phyloP scores from a whole-genome alignment of 2,888 invertebrate genomes.

The Megastigmus dorsalis region DNA sequence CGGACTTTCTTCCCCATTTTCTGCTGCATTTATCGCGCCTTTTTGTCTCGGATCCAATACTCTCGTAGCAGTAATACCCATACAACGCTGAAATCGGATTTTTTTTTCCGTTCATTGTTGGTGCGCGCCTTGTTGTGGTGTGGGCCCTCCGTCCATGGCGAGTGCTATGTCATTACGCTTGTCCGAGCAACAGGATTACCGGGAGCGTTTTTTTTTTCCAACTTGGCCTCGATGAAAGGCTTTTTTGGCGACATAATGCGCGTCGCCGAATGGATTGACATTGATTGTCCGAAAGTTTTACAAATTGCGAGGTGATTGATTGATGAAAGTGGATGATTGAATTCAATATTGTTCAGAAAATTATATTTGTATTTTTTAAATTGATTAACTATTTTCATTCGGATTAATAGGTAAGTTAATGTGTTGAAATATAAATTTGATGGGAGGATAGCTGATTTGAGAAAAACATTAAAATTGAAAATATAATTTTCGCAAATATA shows the following conservation, averaged over 20 bases:
- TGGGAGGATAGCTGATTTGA: too few species aligned
- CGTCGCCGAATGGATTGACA: background rate
- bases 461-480: too few species aligned
- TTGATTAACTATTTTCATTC: background rate
- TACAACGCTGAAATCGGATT: conserved; percentile 32
- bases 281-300: background rate
- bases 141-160: background rate
- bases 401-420: background rate
- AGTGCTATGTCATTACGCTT: too few species aligned
- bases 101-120: conserved; percentile 3
- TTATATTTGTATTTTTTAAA: too few species aligned
- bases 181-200: conserved; percentile 36
- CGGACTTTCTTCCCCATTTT: conserved; percentile 54
- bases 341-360: too few species aligned
- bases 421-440: too few species aligned
- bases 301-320: too few species aligned
- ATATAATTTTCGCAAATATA: too few species aligned
- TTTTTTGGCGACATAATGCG: background rate
- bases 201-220: background rate
- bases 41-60: conserved; percentile 29
- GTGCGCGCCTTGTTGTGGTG: background rate
- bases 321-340: too few species aligned
- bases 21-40: conserved; percentile 50
- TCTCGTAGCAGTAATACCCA: background rate
- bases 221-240: too few species aligned